Conservation (phyloP, 2,888 invertebrate species). For the Stenchaetothrips biformis region DNA sequence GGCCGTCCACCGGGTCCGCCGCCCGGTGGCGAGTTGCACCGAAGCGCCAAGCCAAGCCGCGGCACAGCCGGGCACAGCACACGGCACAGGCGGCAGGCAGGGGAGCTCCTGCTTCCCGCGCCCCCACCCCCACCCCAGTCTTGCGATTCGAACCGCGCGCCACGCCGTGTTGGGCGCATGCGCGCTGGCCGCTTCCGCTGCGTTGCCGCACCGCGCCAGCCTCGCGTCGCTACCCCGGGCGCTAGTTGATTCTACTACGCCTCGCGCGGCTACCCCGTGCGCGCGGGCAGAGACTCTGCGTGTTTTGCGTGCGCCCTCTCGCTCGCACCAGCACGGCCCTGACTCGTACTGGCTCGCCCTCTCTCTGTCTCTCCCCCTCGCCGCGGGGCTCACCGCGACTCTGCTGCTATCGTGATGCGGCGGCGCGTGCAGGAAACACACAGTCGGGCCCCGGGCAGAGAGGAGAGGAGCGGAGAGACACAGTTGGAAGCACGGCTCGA, state of each 20-base stretch:
- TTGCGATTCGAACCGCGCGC: no score
- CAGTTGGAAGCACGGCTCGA: not conserved
- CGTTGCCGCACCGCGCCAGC: not conserved
- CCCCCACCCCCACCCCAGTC: no score
- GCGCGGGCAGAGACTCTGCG: not conserved
- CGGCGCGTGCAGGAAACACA: not conserved
- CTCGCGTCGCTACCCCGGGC: not conserved
- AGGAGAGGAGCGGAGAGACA: not conserved
- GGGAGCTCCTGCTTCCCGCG: no score
- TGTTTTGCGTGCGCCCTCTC: not conserved
- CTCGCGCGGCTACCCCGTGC: not conserved
- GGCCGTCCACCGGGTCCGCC: no score
- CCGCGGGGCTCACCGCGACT: not conserved
- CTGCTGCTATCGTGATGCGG: constrained; percentile 14
- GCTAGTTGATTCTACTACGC: not conserved
- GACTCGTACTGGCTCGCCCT: no score
- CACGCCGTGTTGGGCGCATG: not conserved
- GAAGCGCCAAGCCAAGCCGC: no score
- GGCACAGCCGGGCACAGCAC: no score
- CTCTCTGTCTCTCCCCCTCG: not conserved
- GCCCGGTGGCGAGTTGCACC: no score
- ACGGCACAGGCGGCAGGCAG: not conserved
- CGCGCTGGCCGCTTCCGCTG: not conserved
- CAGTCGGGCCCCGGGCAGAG: not conserved
- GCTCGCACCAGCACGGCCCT: not conserved